These are phyloP conservation scores for Rhopalosiphum nymphaeae DNA, from an alignment of 2,888 invertebrate genomes.

Conservation along the genomic window DNA sequence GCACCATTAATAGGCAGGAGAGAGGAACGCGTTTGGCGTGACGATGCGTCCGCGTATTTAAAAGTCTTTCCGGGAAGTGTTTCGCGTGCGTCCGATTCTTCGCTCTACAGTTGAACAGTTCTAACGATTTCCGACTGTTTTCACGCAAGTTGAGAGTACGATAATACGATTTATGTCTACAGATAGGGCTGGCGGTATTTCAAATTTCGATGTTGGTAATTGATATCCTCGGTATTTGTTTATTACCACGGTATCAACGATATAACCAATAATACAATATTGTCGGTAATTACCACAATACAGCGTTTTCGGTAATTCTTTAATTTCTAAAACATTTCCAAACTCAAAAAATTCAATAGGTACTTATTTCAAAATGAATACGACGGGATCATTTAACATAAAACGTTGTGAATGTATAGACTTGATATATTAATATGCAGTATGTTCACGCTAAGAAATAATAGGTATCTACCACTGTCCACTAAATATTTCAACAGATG, in stretches of 20 bases:
- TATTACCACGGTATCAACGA: neutral
- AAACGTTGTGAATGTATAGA: neutral
- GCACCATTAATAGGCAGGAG: neutral
- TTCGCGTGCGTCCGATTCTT: neutral
- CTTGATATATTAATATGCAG: neutral
- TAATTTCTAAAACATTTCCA: neutral
- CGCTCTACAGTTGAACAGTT: neutral
- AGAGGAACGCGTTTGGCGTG: neutral
- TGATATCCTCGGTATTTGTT: neutral
- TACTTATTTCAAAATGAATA: neutral
- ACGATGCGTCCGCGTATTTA: neutral
- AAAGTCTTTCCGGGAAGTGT: neutral
- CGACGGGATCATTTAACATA: neutral
- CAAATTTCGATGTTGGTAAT: neutral
- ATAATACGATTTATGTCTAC: neutral
- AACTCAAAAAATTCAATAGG: neutral
- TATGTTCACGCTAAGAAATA: no score
- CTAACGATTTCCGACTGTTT: neutral
- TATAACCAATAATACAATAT: neutral
- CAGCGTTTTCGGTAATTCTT: neutral
- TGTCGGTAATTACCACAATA: neutral
- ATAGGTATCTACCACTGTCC: no score
- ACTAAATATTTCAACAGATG: no score
- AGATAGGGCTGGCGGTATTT: neutral
- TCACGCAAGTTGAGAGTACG: neutral